Evolutionary conservation across 1,140 invertebrate genomes (phyloP), one percentile per base, ranked within the genome.

Genomic region (Amyelois transitella): DNA sequence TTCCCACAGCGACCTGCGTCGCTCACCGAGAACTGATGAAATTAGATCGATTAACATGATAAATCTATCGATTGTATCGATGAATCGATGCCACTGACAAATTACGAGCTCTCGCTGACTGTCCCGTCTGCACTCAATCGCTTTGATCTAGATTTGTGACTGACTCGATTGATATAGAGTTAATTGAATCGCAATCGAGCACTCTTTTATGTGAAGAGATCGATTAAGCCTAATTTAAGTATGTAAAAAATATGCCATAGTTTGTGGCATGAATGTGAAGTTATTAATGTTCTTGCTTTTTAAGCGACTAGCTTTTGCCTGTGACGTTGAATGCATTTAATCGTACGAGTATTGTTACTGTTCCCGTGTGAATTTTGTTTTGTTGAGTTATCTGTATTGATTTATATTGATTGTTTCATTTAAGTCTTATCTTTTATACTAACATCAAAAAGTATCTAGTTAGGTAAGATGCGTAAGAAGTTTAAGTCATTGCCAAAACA

Each of bases 1-100:
- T 84, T 84, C 83, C 81, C 81, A 86, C 72, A 75, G 60, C 75
- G 70, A 55, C 64, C 69, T 75, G 69, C 73, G 78, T 83, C 74
- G 75, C 71, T 81, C 70, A 80, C 69, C 64, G 72, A 61, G 65
- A 75, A 62, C 73, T 74, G 81, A 84, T 63, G 77, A 77, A 76
- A 81, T 77, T 77, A 74, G 69, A 78, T 80, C 75, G 72, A 77
- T 80, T 74, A 75, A 71, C 66, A 59, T 69, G 70, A 73, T 76
- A 72, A 71, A 75, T 74, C 61, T 78, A 75, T 76, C 66, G 69
- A 66, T 66, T 60, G 53, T 53, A 62, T 60, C 64, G 61, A 64
- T 54, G 55, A 62, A 58, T 67, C 62, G 58, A 66, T 66, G 62
- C 57, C 65, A 66, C 71, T 80, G 75, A 80, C 75, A 80, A 80